These are phyloP conservation scores for Oophaga pumilio DNA, from an alignment of 2,113 vertebrate genomes.

Conservation along the genomic window DNA sequence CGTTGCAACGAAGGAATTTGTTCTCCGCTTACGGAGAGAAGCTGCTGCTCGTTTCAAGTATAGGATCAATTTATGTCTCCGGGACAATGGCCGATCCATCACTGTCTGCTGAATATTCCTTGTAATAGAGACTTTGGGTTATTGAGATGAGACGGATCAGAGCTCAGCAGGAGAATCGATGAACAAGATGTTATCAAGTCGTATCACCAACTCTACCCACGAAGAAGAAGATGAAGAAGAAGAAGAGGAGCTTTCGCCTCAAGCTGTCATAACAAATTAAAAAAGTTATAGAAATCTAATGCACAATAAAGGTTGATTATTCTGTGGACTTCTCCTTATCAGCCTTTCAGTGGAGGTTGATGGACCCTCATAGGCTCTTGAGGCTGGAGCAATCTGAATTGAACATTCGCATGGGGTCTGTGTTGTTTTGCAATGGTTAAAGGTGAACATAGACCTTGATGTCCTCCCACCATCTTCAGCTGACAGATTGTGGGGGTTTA, in stretches of 20 bases:
- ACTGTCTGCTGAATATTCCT: not conserved
- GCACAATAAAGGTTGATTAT: not conserved
- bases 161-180: conserved; percentile 1
- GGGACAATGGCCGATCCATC: conserved; percentile 15
- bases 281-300: not conserved
- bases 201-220: not conserved
- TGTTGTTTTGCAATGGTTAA: not conserved
- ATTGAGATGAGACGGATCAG: conserved; percentile 4
- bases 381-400: not conserved
- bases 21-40: not conserved
- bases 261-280: not conserved
- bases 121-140: conserved; percentile 8
- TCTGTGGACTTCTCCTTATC: not conserved
- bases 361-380: no score
- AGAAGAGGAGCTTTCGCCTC: not conserved
- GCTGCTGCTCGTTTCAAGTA: not conserved
- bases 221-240: not conserved
- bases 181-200: conserved; percentile 21
- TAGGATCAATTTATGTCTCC: conserved; percentile 11
- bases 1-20: not conserved
- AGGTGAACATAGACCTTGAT: not conserved
- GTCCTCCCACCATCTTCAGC: not conserved
- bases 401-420: no score
- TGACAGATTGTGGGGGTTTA: no score
- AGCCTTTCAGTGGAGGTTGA: no score